Percentiles rank a stretch among this genome's conserved stretches.
phyloP scores from a whole-genome alignment of 2,888 invertebrate genomes.

The Mythimna pallens region DNA sequence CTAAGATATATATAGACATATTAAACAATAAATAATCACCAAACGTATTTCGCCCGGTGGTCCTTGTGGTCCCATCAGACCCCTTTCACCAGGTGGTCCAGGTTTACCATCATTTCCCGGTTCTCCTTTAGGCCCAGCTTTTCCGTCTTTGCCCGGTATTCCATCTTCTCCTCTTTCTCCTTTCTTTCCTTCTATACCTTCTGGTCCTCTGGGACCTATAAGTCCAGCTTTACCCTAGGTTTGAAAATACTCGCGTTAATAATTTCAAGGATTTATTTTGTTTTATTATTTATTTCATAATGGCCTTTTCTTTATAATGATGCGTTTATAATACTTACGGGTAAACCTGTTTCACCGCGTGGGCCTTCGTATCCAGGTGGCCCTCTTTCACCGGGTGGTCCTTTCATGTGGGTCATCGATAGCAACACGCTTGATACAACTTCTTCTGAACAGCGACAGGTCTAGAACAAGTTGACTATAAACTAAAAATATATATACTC shows the following conservation, averaged over 20 bases:
- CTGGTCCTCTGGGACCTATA: conserved; percentile 92
- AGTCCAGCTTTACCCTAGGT: conserved; percentile 92
- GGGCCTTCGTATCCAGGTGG: conserved; percentile 74
- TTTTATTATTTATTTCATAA: not conserved
- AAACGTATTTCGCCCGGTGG: conserved; percentile 89
- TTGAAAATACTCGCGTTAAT: conserved; percentile 5
- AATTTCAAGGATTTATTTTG: not conserved
- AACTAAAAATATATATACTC: too few relatives aligned
- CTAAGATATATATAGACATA: too few relatives aligned
- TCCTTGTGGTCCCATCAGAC: conserved; percentile 92
- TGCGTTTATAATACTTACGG: conserved; percentile 16
- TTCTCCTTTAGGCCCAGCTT: conserved; percentile 25
- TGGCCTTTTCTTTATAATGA: too few relatives aligned
- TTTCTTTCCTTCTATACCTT: conserved; percentile 91
- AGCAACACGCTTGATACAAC: conserved; percentile 74
- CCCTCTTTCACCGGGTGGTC: conserved; percentile 91
- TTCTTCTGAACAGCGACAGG: conserved; percentile 78
- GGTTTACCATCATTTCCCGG: conserved; percentile 84
- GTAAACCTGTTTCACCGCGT: conserved; percentile 69
- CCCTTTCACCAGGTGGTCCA: conserved; percentile 92
- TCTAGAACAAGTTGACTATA: conserved; percentile 63
- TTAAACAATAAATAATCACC: conserved; percentile 69
- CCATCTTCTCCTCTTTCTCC: conserved; percentile 80
- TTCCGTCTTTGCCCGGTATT: conserved; percentile 33
- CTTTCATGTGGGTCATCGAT: conserved; percentile 84